phyloP scores from a whole-genome alignment of 2,888 invertebrate genomes.

The Nebria salina region DNA sequence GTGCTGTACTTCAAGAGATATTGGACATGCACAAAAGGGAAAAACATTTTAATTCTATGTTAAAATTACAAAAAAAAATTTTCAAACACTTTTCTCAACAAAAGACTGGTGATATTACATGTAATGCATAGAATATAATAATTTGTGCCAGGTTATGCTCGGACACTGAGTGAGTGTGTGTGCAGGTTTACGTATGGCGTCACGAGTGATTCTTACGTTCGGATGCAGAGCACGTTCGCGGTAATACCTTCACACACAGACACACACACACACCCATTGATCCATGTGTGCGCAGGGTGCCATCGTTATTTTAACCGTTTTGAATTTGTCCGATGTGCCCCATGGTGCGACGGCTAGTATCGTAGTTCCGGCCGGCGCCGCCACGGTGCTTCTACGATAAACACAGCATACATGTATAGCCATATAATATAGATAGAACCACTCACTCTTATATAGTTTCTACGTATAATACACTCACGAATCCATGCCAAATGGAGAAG shows the following conservation, averaged over 20 bases:
- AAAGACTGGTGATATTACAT: background rate
- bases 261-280: slow-evolving; percentile 60
- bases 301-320: slow-evolving; percentile 54
- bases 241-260: slow-evolving; percentile 61
- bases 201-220: slow-evolving; percentile 60
- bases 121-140: slow-evolving; percentile 10
- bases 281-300: slow-evolving; percentile 57
- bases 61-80: too few species aligned
- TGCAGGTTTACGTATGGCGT: slow-evolving; percentile 7
- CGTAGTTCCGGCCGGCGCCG: slow-evolving; percentile 9
- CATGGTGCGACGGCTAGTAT: background rate
- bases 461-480: background rate
- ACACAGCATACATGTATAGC: background rate
- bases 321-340: slow-evolving; percentile 56
- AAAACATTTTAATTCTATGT: too few species aligned
- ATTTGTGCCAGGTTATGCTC: slow-evolving; percentile 17
- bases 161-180: slow-evolving; percentile 11
- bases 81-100: too few species aligned
- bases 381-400: background rate
- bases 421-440: background rate
- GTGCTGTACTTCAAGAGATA: too few species aligned
- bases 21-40: too few species aligned
- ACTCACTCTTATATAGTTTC: background rate
- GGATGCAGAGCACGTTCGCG: slow-evolving; percentile 61
- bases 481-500: slow-evolving; percentile 51